Conservation (phyloP, 2,113 vertebrate genomes). For the Dissostichus mawsoni region DNA sequence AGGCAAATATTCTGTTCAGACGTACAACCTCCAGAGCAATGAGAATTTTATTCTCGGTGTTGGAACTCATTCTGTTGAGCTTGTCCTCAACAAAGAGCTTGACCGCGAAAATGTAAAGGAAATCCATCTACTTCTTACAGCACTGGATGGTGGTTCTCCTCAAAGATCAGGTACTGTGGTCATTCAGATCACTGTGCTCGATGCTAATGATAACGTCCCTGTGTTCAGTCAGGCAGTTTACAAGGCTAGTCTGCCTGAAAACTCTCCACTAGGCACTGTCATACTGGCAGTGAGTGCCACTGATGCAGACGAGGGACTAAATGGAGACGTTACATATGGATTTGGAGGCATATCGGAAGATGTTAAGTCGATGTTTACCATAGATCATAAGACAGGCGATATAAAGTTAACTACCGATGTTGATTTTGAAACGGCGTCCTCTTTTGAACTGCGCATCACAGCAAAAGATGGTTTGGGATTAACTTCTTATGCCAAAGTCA, state of each 20-base stretch:
- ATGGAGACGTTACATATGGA: too few species aligned
- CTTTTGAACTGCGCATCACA: constrained; percentile 1
- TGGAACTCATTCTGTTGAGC: constrained; percentile 28
- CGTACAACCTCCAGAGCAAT: constrained; percentile 70
- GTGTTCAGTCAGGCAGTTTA: constrained; percentile 75
- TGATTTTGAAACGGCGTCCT: constrained; percentile 17
- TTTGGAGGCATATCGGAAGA: too few species aligned
- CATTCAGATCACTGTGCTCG: constrained; percentile 70
- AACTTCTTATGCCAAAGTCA: background rate
- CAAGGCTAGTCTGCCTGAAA: constrained; percentile 65
- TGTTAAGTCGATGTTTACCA: too few species aligned
- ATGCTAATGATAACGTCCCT: constrained; percentile 80
- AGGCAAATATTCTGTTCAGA: constrained; percentile 69
- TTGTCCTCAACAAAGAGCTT: too few species aligned
- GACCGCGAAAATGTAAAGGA: too few species aligned
- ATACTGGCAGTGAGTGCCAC: constrained; percentile 77
- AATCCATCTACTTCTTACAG: too few species aligned
- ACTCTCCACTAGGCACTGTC: constrained; percentile 48
- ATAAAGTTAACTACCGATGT: background rate
- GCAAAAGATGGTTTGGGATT: constrained; percentile 37
- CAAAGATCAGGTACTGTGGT: constrained; percentile 68
- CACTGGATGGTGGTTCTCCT: constrained; percentile 78
- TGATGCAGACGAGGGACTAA: too few species aligned
- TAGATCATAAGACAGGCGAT: constrained; percentile 7
- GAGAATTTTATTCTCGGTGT: constrained; percentile 69